Base-by-base conservation (phyloP, 2,797 vertebrate species). In the Nannoperca obscura region DNA sequence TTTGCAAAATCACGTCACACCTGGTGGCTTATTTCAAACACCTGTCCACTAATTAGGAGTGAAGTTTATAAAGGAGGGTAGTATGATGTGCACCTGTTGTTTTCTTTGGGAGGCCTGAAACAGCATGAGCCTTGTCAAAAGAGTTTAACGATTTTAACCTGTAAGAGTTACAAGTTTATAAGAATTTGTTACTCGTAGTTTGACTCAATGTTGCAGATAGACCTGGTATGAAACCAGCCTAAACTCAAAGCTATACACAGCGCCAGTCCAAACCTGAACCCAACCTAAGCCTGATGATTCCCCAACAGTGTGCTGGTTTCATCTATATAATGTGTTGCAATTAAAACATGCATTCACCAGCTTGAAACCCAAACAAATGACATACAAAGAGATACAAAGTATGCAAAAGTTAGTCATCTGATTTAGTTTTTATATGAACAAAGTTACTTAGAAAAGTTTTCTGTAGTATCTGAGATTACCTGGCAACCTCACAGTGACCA, bases 11-110 rank as follows among this genome's bases (percentile, higher is more conserved):
- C 13, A n/a, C 66, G 19, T 70, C 50, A 22, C 75, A 83, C 22
- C 76, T 79, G 61, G 58, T 71, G n/a, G 42, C 53, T 59, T 1
- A 36, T 73, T 53, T 77, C 66, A 71, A 62, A 71, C 78, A 58
- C 54, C 58, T 82, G 61, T 24, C 7, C 32, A 49, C 49, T 74
- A 42, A 81, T 79, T 36, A 65, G 22, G 8, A 46, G 24, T 5
- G 58, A 52, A 64, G 60, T 78, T 73, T 54, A 82, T 59, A 76
- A 76, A 81, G 27, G 32, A 55, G 22, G 15, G 27, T 1, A 2
- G 32, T 42, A 67, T n/a, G 11, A 2, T 19, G 13, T 27, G 9
- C 0, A 5, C 30, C 0, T 11, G 24, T 36, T 71, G n/a, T 73
- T 63, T 17, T 46, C 19, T 57, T 27, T 20, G 22, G 20, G n/a